Evolutionary conservation across 1,140 invertebrate genomes (phyloP), one percentile per base, ranked within the genome.

Genomic region (Globodera ellingtonae): DNA sequence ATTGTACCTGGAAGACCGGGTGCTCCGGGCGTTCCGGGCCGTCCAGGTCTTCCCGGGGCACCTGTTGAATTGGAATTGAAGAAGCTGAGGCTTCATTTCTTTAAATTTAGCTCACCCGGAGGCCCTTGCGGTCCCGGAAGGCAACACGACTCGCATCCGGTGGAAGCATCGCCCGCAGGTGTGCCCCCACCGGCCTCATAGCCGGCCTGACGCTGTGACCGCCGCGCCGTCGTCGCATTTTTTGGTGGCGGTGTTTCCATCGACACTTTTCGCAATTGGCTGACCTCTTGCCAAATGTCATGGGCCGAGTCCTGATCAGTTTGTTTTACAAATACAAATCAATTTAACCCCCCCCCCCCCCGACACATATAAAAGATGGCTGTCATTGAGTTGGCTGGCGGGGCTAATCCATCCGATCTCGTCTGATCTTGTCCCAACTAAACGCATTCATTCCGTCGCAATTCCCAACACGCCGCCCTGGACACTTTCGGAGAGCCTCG

Each of bases 21-120:
- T 18, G 71, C 81, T 6, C 80, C 80, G 35, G 81, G 81, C 46
- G 84, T 82, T 78, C 81, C 81, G 52, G 81, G 81, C 47, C 52
- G 46, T 35, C 81, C 81, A 8, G 81, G 81, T 46, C 59, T 73
- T 82, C 81, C 81, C 13, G 81, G 81, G 0, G 79, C 52, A 46
- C 81, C 81, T 79, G 66, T 59, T 21, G 48, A 52, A 44, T 62
- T 15, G n/a, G 48, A 52, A 44, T 62, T 15, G n/a, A 15, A 44
- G 13, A 46, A 6, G 24, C 21, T 48, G 6, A 35, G 8, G 70
- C 67, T 15, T 35, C n/a, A 18, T 18, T 52, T 72, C 56, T 44
- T 15, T 71, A 18, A 21, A 46, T 21, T 13, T 79, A 13, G 21
- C 15, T 47, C 65, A 24, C 81, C 81, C 81, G 81, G 35, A 35